Percentiles rank a stretch among this genome's conserved stretches.
These are phyloP conservation scores for Moxostoma hubbsi DNA, from an alignment of 2,797 vertebrate genomes.

Conservation along the genomic window DNA sequence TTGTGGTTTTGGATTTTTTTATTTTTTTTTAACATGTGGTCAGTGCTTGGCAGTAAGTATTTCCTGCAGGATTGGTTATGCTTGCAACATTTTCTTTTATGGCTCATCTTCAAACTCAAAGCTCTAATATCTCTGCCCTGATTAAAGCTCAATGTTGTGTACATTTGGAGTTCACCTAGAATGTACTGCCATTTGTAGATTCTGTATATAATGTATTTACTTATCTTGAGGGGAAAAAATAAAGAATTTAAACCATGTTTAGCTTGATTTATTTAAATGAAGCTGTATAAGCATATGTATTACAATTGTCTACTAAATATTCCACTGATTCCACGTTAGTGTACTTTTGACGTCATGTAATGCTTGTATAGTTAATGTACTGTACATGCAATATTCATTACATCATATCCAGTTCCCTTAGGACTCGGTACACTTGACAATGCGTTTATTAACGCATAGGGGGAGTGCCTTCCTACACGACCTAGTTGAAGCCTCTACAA, in stretches of 20 bases:
- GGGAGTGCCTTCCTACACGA: no score
- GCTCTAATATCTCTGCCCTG: constrained; percentile 34
- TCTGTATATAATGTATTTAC: constrained; percentile 49
- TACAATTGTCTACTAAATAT: no score
- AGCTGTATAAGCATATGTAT: neutral
- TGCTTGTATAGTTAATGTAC: no score
- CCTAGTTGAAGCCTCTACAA: no score
- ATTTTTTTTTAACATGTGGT: constrained; percentile 25
- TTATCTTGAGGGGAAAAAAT: constrained; percentile 31
- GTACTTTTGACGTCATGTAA: no score
- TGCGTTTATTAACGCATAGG: no score
- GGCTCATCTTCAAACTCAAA: constrained; percentile 42
- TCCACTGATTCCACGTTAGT: no score
- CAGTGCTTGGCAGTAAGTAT: constrained; percentile 61
- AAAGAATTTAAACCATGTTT: constrained; percentile 19
- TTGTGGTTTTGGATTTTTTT: constrained; percentile 37
- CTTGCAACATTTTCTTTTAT: constrained; percentile 50
- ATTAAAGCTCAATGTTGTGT: constrained; percentile 10
- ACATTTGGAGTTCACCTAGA: constrained; percentile 11
- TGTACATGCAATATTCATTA: no score
- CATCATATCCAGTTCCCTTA: no score
- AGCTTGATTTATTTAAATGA: neutral
- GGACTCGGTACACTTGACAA: no score
- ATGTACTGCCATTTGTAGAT: constrained; percentile 45
- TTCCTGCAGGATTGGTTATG: constrained; percentile 16